These are phyloP conservation scores for Palythoa grandis DNA, from an alignment of 92 coral and sea anemone genomes.

Conservation along the genomic window DNA sequence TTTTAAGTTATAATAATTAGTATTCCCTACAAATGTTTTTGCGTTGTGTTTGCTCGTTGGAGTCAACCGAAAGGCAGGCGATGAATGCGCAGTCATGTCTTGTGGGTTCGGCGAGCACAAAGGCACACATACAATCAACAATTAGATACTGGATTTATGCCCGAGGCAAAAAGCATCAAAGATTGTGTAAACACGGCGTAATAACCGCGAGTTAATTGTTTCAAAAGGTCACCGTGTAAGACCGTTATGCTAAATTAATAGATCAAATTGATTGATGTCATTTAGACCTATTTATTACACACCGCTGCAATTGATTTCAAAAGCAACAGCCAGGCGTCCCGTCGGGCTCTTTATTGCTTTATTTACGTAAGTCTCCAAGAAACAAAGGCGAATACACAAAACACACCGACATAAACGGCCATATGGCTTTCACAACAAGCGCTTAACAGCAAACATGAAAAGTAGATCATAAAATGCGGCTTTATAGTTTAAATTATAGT, in stretches of 20 bases:
- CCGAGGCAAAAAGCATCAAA: constrained; percentile 64
- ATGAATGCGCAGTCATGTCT: constrained; percentile 5
- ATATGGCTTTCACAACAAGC: constrained; percentile 37
- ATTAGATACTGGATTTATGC: constrained; percentile 70
- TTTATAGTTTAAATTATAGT: background rate
- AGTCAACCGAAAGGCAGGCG: constrained; percentile 41
- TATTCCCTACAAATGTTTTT: background rate
- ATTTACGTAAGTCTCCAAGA: constrained; percentile 47
- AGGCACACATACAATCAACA: constrained; percentile 73
- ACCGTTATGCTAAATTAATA: constrained; percentile 87
- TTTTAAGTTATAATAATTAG: background rate
- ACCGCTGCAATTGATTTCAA: constrained; percentile 69
- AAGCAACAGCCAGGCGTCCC: constrained; percentile 60
- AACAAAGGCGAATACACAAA: constrained; percentile 34
- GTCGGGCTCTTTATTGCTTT: constrained; percentile 80
- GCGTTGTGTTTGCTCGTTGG: background rate
- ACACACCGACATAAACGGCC: constrained; percentile 38
- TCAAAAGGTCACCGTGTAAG: constrained; percentile 73
- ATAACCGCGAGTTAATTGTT: constrained; percentile 81
- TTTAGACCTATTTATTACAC: constrained; percentile 95
- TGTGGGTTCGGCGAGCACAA: constrained; percentile 73
- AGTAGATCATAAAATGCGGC: background rate
- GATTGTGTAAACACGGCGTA: constrained; percentile 74
- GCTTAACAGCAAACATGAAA: constrained; percentile 4
- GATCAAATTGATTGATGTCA: constrained; percentile 91